A percentile compares a stretch with the other conserved stretches of the same genome.
Conservation (phyloP, 2,797 vertebrate genomes). For the Nannoperca australis region DNA sequence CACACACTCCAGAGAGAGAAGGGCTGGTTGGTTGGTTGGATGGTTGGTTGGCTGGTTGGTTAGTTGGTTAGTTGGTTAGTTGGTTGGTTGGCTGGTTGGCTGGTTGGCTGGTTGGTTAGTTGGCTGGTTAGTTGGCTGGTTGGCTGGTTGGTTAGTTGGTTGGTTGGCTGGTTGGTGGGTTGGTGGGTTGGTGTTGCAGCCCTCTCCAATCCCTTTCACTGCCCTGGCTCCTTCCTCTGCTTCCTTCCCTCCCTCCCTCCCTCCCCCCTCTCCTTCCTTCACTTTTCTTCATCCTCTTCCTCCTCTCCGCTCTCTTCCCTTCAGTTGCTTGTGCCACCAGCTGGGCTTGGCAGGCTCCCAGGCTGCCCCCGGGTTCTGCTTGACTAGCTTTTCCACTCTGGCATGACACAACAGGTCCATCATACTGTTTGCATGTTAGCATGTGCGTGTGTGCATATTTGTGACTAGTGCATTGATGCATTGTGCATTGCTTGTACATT, state of each 20-base stretch:
- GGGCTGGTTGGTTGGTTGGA: constrained; percentile 2
- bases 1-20: constrained; percentile 27
- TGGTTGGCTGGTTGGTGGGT: too few species aligned
- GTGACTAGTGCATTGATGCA: not conserved
- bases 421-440: constrained; percentile 55
- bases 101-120: too few species aligned
- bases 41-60: not conserved
- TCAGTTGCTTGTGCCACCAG: constrained; percentile 62
- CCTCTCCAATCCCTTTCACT: constrained; percentile 28
- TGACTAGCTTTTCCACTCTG: constrained; percentile 72
- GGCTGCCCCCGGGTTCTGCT: constrained; percentile 74
- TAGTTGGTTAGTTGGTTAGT: too few species aligned
- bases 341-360: constrained; percentile 74
- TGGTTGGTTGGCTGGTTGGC: too few species aligned
- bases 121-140: too few species aligned
- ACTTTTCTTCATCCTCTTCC: constrained; percentile 42
- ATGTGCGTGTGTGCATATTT: not conserved
- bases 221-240: constrained; percentile 33
- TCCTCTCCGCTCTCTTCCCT: constrained; percentile 43
- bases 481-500: too few species aligned
- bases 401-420: constrained; percentile 64
- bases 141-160: too few species aligned
- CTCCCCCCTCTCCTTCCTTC: constrained; percentile 5
- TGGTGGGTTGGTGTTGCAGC: constrained; percentile 12
- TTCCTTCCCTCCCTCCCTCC: constrained; percentile 13